These are phyloP conservation scores for Tolypeutes matacus DNA, from an alignment of 2,797 vertebrate genomes.

Conservation along the genomic window DNA sequence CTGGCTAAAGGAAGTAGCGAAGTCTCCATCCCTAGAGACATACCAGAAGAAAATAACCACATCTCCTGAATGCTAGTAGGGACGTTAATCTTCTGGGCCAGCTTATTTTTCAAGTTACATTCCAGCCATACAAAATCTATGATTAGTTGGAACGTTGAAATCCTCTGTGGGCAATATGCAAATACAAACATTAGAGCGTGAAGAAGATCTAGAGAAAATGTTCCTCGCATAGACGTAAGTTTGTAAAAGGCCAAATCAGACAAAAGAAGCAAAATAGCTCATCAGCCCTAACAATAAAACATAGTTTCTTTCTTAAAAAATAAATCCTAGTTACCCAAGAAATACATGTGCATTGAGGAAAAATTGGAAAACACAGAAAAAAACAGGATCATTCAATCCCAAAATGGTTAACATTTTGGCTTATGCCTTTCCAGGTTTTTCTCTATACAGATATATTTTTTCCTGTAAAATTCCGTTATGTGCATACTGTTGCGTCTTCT, in stretches of 20 bases:
- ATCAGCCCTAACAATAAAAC: conserved; percentile 45
- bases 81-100: conserved; percentile 33
- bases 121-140: conserved; percentile 15
- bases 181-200: conserved; percentile 55
- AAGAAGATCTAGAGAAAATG: conserved; percentile 33
- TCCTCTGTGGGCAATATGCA: conserved; percentile 43
- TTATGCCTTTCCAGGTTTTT: background rate
- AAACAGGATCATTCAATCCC: conserved; percentile 4
- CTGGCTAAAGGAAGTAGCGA: conserved; percentile 19
- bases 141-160: conserved; percentile 62
- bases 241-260: conserved; percentile 56
- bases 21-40: conserved; percentile 13
- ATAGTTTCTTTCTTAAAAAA: conserved; percentile 50
- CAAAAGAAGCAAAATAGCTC: conserved; percentile 30
- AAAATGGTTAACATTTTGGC: background rate
- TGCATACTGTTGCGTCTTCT: background rate
- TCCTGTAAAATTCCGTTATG: background rate
- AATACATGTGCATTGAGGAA: conserved; percentile 13
- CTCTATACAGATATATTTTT: background rate
- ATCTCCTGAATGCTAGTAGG: background rate
- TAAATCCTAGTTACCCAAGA: conserved; percentile 18
- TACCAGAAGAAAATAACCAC: conserved; percentile 32
- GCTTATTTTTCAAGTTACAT: conserved; percentile 66
- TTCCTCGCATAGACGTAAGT: conserved; percentile 35
- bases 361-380: conserved; percentile 45